Evolutionary conservation across 2,113 vertebrate species (phyloP).

Genomic region (Dryoscopus gambensis): DNA sequence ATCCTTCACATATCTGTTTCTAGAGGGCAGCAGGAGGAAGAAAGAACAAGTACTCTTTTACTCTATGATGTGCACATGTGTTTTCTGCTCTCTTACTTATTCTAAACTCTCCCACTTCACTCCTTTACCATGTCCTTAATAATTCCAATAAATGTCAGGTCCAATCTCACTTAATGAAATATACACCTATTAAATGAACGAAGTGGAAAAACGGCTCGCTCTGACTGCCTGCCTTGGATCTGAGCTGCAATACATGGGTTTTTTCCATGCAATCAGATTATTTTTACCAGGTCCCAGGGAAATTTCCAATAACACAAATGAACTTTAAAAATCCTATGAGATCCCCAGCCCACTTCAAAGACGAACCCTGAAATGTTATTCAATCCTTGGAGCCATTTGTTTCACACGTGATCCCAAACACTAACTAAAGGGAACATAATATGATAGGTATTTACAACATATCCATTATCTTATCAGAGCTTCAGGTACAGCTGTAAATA

Average conservation of each 20-base stretch:
- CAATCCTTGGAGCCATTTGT: neutral
- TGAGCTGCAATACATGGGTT: neutral
- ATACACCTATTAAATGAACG: neutral
- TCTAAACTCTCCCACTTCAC: neutral
- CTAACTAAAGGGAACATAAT: slow-evolving; percentile 34
- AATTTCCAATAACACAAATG: slow-evolving; percentile 5
- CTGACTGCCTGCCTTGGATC: neutral
- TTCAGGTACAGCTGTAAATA: slow-evolving; percentile 61
- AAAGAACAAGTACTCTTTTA: neutral
- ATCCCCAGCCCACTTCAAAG: neutral
- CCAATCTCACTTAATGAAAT: slow-evolving; percentile 10
- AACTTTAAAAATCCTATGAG: neutral
- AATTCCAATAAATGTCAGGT: slow-evolving; percentile 18
- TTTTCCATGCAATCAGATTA: neutral
- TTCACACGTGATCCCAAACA: slow-evolving; percentile 16
- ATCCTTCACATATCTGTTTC: neutral
- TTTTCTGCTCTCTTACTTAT: neutral
- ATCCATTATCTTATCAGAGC: slow-evolving; percentile 64
- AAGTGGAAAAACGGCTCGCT: neutral
- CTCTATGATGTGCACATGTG: neutral
- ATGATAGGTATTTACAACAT: slow-evolving; percentile 63
- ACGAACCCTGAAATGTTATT: slow-evolving; percentile 9
- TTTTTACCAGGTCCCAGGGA: neutral
- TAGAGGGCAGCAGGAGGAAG: neutral
- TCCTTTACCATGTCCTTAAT: neutral